These are phyloP conservation scores for Bolinopsis microptera DNA, from an alignment of 37 sponge, comb jelly and placozoan genomes.

Conservation along the genomic window DNA sequence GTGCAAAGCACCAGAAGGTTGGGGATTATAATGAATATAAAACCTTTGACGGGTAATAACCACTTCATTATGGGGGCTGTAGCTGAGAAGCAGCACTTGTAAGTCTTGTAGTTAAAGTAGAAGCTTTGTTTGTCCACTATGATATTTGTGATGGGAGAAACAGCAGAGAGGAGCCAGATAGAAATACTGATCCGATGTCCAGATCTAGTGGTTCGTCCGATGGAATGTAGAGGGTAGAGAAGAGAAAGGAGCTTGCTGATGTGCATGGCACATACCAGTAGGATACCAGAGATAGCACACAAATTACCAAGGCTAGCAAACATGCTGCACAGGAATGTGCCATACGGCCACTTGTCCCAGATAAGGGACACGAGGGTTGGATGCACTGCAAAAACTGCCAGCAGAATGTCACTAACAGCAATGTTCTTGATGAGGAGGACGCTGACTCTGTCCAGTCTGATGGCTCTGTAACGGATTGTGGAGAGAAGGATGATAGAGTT, in stretches of 20 bases:
- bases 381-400: neutral
- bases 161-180: neutral
- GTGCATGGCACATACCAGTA: constrained; percentile 41
- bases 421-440: constrained; percentile 52
- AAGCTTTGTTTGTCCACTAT: neutral
- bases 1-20: constrained; percentile 8
- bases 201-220: neutral
- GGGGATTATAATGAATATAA: constrained; percentile 19
- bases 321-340: neutral
- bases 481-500: constrained; percentile 25
- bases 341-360: constrained; percentile 1
- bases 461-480: neutral
- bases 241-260: constrained; percentile 14
- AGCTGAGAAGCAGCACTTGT: constrained; percentile 12
- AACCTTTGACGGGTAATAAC: neutral
- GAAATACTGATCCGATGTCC: neutral
- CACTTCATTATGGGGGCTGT: neutral
- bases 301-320: neutral
- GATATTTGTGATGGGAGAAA: neutral
- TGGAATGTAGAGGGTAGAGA: neutral
- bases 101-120: constrained; percentile 23
- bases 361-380: constrained; percentile 9
- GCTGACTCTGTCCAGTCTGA: constrained; percentile 8
- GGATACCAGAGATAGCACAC: neutral
- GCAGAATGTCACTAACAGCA: constrained; percentile 14